Percentiles rank a stretch among this genome's conserved stretches.
phyloP scores from a whole-genome alignment of 1,140 invertebrate species.

The Plectus sambesii region DNA sequence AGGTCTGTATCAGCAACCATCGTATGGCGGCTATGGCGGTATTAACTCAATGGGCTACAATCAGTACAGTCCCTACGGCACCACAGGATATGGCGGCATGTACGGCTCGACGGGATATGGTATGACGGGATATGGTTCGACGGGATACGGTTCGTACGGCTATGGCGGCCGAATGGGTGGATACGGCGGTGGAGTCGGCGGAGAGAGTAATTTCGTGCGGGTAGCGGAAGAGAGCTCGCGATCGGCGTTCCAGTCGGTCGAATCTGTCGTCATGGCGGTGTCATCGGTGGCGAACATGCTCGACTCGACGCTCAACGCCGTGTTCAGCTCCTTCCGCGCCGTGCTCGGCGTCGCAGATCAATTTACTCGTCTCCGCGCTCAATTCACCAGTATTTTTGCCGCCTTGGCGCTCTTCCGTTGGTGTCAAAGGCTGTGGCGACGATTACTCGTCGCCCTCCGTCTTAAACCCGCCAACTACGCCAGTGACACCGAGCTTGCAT shows the following conservation, averaged over 20 bases:
- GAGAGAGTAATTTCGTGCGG: constrained; percentile 46
- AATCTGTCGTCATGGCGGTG: constrained; percentile 77
- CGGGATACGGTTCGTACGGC: constrained; percentile 7
- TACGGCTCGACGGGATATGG: too few species aligned
- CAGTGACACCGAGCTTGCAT: constrained; percentile 24
- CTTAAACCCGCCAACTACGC: constrained; percentile 38
- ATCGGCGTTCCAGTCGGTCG: constrained; percentile 82
- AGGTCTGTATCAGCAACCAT: too few species aligned
- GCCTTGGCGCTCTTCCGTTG: constrained; percentile 26
- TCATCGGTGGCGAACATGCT: constrained; percentile 87
- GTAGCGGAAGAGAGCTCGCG: constrained; percentile 56
- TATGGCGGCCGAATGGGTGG: constrained; percentile 25
- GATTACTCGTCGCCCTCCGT: constrained; percentile 26
- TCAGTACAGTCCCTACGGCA: too few species aligned
- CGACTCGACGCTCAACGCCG: constrained; percentile 84
- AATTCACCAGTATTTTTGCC: constrained; percentile 63
- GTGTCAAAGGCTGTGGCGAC: constrained; percentile 28
- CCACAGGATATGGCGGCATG: too few species aligned
- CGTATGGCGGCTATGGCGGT: too few species aligned
- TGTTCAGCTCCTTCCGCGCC: constrained; percentile 84
- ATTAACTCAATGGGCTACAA: too few species aligned
- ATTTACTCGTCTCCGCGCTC: constrained; percentile 65
- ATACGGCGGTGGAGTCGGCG: constrained; percentile 40
- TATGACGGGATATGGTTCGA: constrained; percentile 36
- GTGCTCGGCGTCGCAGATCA: constrained; percentile 88